Percentiles rank a stretch among this genome's conserved stretches.
phyloP scores from a whole-genome alignment of 2,888 invertebrate genomes.

The Sminthurides aquaticus region DNA sequence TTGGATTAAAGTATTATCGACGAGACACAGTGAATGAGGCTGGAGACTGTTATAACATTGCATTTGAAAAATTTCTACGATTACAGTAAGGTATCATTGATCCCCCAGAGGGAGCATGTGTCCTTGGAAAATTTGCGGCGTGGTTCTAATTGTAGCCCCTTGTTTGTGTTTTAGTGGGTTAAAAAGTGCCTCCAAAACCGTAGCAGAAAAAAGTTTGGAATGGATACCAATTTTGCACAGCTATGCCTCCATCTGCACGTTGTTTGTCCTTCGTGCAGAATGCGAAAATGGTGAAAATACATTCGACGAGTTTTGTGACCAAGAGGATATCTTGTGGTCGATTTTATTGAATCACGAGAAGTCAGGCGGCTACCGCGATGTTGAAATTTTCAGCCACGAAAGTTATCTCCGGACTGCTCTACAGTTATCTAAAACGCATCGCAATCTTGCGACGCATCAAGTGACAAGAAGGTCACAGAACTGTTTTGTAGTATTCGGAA shows the following conservation, averaged over 20 bases:
- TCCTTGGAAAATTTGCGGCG: no score
- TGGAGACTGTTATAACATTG: no score
- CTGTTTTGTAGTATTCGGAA: background rate
- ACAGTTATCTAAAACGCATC: background rate
- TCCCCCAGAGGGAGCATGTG: no score
- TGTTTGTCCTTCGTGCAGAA: background rate
- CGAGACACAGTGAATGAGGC: no score
- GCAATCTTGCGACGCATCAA: background rate
- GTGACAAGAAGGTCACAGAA: background rate
- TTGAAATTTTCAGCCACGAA: background rate
- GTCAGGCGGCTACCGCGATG: background rate
- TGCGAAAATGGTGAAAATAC: background rate
- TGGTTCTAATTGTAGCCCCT: background rate
- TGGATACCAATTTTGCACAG: background rate
- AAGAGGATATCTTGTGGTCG: background rate
- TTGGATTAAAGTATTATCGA: no score
- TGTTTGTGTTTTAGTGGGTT: background rate
- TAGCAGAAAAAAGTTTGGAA: no score
- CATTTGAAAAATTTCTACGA: no score
- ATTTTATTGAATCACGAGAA: background rate
- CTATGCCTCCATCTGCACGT: background rate
- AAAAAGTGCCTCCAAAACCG: no score
- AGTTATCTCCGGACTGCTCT: background rate
- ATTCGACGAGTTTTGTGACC: background rate
- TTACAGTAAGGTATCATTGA: no score